phyloP scores from a whole-genome alignment of 2,888 invertebrate genomes.

The Brachyptera risi region DNA sequence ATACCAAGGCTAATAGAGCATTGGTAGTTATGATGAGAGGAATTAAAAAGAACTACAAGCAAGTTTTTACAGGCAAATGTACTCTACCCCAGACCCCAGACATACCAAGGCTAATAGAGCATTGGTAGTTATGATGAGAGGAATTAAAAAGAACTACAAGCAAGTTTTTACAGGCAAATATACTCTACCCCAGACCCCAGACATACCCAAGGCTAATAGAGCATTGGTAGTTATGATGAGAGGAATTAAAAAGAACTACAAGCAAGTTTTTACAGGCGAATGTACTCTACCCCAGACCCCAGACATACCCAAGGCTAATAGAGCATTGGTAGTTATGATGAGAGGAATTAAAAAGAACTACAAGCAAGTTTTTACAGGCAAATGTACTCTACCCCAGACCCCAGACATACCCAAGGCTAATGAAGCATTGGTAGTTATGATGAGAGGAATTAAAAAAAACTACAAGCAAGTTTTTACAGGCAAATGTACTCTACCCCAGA shows the following conservation, averaged over 20 bases:
- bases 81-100: too few relatives aligned
- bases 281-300: too few relatives aligned
- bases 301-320: too few relatives aligned
- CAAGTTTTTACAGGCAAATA: too few relatives aligned
- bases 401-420: too few relatives aligned
- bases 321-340: conserved; percentile 10
- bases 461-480: conserved; percentile 16
- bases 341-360: conserved; percentile 17
- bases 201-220: too few relatives aligned
- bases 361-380: conserved; percentile 16
- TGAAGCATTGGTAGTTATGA: conserved; percentile 7
- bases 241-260: conserved; percentile 18
- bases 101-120: not conserved
- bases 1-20: not conserved
- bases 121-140: conserved; percentile 12
- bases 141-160: conserved; percentile 18
- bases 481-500: too few relatives aligned
- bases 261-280: conserved; percentile 16
- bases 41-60: conserved; percentile 17
- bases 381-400: too few relatives aligned
- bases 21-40: conserved; percentile 13
- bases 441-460: conserved; percentile 18
- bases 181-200: too few relatives aligned
- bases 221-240: conserved; percentile 13
- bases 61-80: too few relatives aligned